Base-by-base conservation (phyloP, 2,888 invertebrate genomes). In the Sarcophaga subvicina region DNA sequence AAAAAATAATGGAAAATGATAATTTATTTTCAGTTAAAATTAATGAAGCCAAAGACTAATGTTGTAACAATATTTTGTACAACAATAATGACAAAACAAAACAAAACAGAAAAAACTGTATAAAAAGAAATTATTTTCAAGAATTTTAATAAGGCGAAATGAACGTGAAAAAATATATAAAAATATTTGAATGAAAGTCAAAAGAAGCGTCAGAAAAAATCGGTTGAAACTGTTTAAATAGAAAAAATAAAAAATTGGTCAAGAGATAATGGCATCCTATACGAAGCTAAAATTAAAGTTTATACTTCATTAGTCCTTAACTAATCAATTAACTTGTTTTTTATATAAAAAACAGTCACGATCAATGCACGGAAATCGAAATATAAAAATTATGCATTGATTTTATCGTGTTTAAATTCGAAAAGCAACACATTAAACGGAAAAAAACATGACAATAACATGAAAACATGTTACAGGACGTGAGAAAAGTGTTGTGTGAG, bases 41-140 rank as follows among this genome's bases (percentile, higher is more conserved):
- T 85, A 85, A 85, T 85, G 85, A 85, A 85, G 85, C 72, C 76
- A 80, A 67, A 80, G 72, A 83, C 66, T 72, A 83, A 78, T 83
- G 59, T 72, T 83, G 54, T 78, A 67, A 83, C 64, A 83, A 72
- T 47, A 63, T 76, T 81, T 75, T 81, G 63, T 63, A 54, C 62
- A 67, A 49, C 71, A 72, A 66, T 76, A 77, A 76, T 73, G 66
- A 73, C 47, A 80, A 80, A 67, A 70, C 72, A 73, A 10, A 72
- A 66, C 80, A 22, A 22, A 72, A 66, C 80, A 37, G 37, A 37
- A 37, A 37, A 37, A 37, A 37, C 0, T 37, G 8, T 37, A 37
- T 37, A 37, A 37, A 37, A 37, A 37, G 37, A 54, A 80, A 73
- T 80, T 73, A 80, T 80, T 59, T 54, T 12, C 3, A 64, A 47